Conservation (phyloP, 1,140 invertebrate species). For the Centruroides vittatus region DNA sequence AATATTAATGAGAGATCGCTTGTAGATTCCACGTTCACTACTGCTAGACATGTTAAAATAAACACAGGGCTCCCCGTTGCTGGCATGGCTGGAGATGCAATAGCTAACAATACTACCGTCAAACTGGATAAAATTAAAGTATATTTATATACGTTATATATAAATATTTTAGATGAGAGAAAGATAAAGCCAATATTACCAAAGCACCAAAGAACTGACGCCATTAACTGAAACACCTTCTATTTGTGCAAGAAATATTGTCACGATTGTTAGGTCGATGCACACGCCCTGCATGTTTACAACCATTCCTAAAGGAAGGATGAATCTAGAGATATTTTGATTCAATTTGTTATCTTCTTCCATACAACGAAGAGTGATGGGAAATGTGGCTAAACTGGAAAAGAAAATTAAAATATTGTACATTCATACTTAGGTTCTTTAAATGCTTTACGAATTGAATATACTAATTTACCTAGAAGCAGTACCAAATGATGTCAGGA, state of each 20-base stretch:
- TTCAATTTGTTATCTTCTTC: conserved; percentile 81
- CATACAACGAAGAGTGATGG: conserved; percentile 84
- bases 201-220: conserved; percentile 61
- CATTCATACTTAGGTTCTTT: too few relatives aligned
- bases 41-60: not conserved
- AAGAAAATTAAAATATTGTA: conserved; percentile 9
- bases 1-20: not conserved
- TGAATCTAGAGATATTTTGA: conserved; percentile 73
- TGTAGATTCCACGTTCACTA: not conserved
- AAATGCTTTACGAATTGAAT: not conserved
- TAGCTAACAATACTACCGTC: not conserved
- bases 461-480: conserved; percentile 63
- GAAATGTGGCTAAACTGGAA: conserved; percentile 77
- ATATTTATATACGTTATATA: not conserved
- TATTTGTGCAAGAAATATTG: conserved; percentile 85
- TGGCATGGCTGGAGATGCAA: not conserved
- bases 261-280: conserved; percentile 69
- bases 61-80: not conserved
- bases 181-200: conserved; percentile 36
- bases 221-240: conserved; percentile 60
- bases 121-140: not conserved
- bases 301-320: conserved; percentile 80
- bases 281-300: conserved; percentile 92
- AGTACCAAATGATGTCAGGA: conserved; percentile 80
- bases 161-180: not conserved